Evolutionary conservation across 2,797 vertebrate genomes (phyloP).

Genomic region (Semaprochilodus insignis): DNA sequence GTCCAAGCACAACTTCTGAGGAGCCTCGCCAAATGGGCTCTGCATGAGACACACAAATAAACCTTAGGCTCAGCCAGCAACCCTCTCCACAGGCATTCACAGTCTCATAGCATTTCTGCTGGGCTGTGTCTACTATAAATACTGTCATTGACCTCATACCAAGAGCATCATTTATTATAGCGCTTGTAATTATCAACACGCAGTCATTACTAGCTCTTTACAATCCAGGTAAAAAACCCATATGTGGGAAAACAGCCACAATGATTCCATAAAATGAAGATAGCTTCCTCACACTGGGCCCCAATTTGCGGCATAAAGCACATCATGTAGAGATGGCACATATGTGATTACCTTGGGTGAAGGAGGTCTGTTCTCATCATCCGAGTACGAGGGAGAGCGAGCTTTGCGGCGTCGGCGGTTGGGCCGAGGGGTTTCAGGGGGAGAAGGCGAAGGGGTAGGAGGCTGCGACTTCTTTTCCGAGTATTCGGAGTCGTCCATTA

Average conservation of each 20-base stretch:
- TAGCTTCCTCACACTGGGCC: neutral
- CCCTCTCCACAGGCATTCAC: neutral
- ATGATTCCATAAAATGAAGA: neutral
- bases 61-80: neutral
- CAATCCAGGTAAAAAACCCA: neutral
- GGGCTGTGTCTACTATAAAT: neutral
- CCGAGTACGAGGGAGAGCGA: conserved; percentile 88
- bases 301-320: neutral
- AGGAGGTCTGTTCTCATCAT: conserved; percentile 93
- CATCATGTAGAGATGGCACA: neutral
- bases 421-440: conserved; percentile 82
- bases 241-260: no score
- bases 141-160: neutral
- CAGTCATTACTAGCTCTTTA: neutral
- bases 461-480: conserved; percentile 92
- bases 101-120: neutral
- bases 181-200: neutral
- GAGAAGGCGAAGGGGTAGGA: conserved; percentile 83
- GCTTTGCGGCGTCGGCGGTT: conserved; percentile 85
- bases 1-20: conserved; percentile 91
- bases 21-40: conserved; percentile 84
- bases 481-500: conserved; percentile 93
- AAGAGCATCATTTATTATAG: no score
- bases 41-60: conserved; percentile 59
- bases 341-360: conserved; percentile 87